Evolutionary conservation across 1,140 invertebrate species (phyloP).

Genomic region (Tetramorium parvispinum): DNA sequence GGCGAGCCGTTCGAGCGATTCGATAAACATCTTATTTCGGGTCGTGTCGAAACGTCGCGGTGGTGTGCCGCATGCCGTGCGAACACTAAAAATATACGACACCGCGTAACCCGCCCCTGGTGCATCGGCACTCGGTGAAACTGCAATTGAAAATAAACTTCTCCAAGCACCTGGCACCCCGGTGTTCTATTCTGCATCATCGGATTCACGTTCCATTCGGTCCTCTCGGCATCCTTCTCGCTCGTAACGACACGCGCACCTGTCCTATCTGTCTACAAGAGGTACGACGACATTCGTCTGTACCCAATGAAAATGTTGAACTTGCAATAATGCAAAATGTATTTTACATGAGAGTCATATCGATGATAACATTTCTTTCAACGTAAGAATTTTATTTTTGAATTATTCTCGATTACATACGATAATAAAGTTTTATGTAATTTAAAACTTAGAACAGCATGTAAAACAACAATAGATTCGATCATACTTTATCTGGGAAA

Average conservation of each 20-base stretch:
- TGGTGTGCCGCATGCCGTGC: conserved; percentile 77
- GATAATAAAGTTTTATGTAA: neutral
- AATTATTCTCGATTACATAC: neutral
- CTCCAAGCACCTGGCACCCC: conserved; percentile 78
- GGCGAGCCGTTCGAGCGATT: conserved; percentile 58
- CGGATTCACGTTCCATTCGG: conserved; percentile 32
- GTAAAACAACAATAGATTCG: neutral
- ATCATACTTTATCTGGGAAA: neutral
- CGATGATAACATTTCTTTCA: neutral
- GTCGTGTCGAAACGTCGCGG: conserved; percentile 78
- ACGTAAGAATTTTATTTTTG: neutral
- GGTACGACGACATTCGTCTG: neutral
- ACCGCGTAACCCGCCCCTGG: conserved; percentile 60
- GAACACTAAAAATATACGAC: conserved; percentile 78
- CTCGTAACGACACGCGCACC: conserved; percentile 45
- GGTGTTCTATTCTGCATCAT: conserved; percentile 67
- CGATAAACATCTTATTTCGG: conserved; percentile 82
- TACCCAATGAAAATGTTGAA: neutral
- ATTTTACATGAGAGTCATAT: neutral
- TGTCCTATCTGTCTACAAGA: conserved; percentile 15
- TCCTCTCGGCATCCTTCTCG: conserved; percentile 12
- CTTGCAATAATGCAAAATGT: neutral
- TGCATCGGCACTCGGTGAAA: conserved; percentile 65
- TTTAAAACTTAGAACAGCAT: neutral
- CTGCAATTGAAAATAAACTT: conserved; percentile 78